Percentiles rank a stretch among this genome's conserved stretches.
Conservation (phyloP, 2,797 vertebrate species). For the Enteromius argenteus region DNA sequence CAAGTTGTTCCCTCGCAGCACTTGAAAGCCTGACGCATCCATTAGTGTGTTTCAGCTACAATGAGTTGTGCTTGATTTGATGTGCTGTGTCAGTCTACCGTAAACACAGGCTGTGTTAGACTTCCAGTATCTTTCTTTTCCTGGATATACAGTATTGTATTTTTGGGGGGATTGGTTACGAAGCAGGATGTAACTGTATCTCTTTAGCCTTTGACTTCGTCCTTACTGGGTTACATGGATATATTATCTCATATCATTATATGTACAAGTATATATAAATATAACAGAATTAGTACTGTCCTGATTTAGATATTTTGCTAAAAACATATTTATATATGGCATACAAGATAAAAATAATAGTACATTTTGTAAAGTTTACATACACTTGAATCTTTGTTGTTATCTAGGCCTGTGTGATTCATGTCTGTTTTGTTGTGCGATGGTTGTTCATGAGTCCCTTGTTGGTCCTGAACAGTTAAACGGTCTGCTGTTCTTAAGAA, state of each 20-base stretch:
- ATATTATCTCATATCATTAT: neutral
- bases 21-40: slow-evolving; percentile 26
- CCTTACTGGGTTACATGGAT: neutral
- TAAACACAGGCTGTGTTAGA: neutral
- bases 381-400: neutral
- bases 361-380: neutral
- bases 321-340: neutral
- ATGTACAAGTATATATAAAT: neutral
- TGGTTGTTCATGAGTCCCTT: neutral
- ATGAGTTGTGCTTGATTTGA: slow-evolving; percentile 26
- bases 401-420: neutral
- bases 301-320: neutral
- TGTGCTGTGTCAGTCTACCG: neutral
- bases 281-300: neutral
- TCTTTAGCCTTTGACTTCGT: neutral
- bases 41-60: slow-evolving; percentile 39
- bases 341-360: neutral
- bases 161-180: neutral
- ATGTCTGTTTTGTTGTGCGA: neutral
- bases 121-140: slow-evolving; percentile 4
- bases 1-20: slow-evolving; percentile 25
- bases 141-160: neutral
- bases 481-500: neutral
- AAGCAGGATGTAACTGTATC: neutral
- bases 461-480: neutral